Percentiles rank a stretch among this genome's conserved stretches.
phyloP scores from a whole-genome alignment of 64 coral and sea anemone genomes.

The Montipora foliosa region DNA sequence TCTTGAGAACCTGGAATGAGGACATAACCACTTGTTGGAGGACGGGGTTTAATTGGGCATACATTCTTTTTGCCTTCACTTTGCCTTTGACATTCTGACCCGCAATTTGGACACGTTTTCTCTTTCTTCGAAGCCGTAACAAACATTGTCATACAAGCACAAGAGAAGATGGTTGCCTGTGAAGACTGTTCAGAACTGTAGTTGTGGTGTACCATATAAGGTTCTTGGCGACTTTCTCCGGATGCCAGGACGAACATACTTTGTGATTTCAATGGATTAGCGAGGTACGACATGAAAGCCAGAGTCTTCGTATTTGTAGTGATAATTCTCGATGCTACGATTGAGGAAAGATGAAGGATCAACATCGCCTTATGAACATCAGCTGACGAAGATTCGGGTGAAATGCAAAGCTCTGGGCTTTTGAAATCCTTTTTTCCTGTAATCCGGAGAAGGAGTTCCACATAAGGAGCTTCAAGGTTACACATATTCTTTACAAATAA shows the following conservation, averaged over 20 bases:
- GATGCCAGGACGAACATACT: constrained; percentile 35
- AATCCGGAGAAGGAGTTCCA: constrained; percentile 45
- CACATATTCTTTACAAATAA: constrained; percentile 25
- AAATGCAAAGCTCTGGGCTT: constrained; percentile 46
- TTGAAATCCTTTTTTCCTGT: constrained; percentile 67
- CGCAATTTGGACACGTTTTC: constrained; percentile 36
- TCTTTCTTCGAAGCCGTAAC: background rate
- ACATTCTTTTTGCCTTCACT: background rate
- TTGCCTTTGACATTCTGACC: constrained; percentile 27
- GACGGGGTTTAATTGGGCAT: background rate
- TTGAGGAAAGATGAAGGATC: constrained; percentile 58
- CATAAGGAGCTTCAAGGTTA: constrained; percentile 36
- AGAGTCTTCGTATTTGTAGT: background rate
- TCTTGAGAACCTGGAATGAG: background rate
- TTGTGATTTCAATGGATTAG: constrained; percentile 11
- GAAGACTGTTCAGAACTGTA: background rate
- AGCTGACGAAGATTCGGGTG: constrained; percentile 60
- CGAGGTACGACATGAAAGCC: constrained; percentile 44
- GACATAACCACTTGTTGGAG: constrained; percentile 45
- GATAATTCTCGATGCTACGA: constrained; percentile 52
- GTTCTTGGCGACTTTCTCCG: background rate
- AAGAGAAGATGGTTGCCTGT: background rate
- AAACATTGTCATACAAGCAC: constrained; percentile 18
- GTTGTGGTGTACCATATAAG: constrained; percentile 2
- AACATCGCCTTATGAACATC: constrained; percentile 76